Evolutionary conservation across 2,113 vertebrate genomes (phyloP).

Genomic region (Dendrocopos noguchii): DNA sequence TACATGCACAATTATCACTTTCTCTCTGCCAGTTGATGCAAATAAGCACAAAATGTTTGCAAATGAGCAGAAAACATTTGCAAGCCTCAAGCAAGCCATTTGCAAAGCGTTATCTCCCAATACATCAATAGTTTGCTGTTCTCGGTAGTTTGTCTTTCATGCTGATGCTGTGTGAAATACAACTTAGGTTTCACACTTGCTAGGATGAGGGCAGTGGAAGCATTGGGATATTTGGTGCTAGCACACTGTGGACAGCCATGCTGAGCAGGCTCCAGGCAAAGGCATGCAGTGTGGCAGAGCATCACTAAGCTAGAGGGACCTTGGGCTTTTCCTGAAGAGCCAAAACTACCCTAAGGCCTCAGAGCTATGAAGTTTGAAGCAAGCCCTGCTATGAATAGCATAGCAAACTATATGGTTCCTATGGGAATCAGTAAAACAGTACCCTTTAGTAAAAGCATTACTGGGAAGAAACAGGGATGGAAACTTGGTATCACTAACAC

Average conservation of each 20-base stretch:
- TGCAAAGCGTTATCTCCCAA: not conserved
- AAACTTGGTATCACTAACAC: not conserved
- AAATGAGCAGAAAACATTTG: not conserved
- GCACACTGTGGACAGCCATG: rapidly evolving
- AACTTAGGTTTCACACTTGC: rapidly evolving
- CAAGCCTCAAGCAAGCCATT: not conserved
- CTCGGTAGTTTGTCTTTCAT: too few relatives aligned
- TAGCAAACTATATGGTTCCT: rapidly evolving
- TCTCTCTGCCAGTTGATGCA: not conserved
- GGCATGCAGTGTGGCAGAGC: too few relatives aligned
- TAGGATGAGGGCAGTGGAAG: rapidly evolving
- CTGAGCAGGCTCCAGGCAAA: rapidly evolving
- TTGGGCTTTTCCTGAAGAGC: not conserved
- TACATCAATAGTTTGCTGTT: not conserved
- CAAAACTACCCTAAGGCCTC: not conserved
- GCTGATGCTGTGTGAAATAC: not conserved
- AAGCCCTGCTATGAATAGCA: rapidly evolving
- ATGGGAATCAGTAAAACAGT: rapidly evolving
- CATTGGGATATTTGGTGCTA: rapidly evolving
- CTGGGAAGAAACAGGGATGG: not conserved
- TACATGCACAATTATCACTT: not conserved
- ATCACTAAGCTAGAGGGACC: rapidly evolving
- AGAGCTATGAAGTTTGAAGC: not conserved
- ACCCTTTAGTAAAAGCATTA: not conserved
- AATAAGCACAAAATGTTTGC: not conserved